A percentile compares a stretch with the other conserved stretches of the same genome.
Conservation (phyloP, 2,888 invertebrate genomes). For the Megalurothrips usitatus region DNA sequence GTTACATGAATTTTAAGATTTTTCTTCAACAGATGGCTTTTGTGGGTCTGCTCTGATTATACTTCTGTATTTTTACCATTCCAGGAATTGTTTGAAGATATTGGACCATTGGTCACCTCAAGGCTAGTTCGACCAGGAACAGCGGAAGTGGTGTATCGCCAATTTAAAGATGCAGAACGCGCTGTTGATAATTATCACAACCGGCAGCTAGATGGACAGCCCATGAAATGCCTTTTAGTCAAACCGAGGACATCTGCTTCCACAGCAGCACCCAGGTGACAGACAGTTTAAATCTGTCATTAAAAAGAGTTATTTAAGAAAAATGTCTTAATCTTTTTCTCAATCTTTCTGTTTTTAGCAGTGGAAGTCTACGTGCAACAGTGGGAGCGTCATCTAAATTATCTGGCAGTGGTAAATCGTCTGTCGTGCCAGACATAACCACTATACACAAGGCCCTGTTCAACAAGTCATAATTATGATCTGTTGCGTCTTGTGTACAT, state of each 20-base stretch:
- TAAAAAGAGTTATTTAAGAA: not conserved
- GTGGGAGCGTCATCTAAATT: constrained; percentile 41
- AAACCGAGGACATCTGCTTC: constrained; percentile 63
- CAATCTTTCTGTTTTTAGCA: constrained; percentile 28
- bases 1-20: constrained; percentile 34
- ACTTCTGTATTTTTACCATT: not conserved
- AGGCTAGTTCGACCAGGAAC: constrained; percentile 80
- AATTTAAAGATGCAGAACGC: constrained; percentile 77
- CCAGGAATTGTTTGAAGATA: constrained; percentile 88
- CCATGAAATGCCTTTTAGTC: constrained; percentile 85
- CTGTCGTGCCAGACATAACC: constrained; percentile 61
- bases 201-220: constrained; percentile 86
- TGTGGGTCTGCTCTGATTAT: not conserved
- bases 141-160: constrained; percentile 87
- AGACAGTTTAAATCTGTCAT: constrained; percentile 3
- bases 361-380: constrained; percentile 31
- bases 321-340: not conserved
- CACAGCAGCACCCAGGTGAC: constrained; percentile 43
- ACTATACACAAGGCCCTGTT: constrained; percentile 69
- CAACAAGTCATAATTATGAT: constrained; percentile 35
- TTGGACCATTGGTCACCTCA: constrained; percentile 79
- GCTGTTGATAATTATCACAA: constrained; percentile 93
- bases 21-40: not conserved
- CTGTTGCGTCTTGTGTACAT: not conserved
- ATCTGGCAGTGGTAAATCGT: constrained; percentile 52